Base-by-base conservation (phyloP, 1,140 invertebrate genomes). In the Drosophila arawakana region DNA sequence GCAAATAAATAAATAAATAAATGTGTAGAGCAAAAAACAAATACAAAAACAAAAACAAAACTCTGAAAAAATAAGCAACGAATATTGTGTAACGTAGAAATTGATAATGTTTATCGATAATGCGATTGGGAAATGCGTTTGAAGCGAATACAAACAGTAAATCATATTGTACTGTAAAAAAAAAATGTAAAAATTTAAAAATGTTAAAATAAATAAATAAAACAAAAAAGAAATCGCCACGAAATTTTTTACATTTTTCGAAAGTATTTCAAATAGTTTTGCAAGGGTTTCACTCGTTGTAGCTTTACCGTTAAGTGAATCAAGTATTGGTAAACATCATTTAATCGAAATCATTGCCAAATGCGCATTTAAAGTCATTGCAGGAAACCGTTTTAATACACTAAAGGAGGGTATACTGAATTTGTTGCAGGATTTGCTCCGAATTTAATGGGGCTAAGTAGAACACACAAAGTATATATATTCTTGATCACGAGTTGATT, bases 71-170 rank as follows among this genome's bases (percentile, higher is more conserved):
- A 11, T 18, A 10, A 11, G 10, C 25, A 46, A 10, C 21, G 18
- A 58, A 15, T 41, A 39, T 30, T 43, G 58, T 13, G 25, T 44
- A 60, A 39, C 39, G 52, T 43, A 63, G 54, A 70, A 60, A 55
- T 54, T 63, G 59, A 70, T 70, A 70, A 62, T 54, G 67, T 43
- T 49, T 70, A 13, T 52, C 44, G 62, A 54, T 65, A 65, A 52
- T 54, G 49, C 58, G 15, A 49, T 18, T 61, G 58, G n/a, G 15
- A 8, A 34, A 47, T 35, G 18, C 34, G 9, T 49, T 49, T 21
- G 7, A 5, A 34, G 6, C 4, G 11, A 35, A 35, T 8, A 43
- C 11, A 44, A 55, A 43, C 47, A 54, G 25, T 65, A 37, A 52
- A 57, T 18, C 7, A 62, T 9, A 18, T 47, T 18, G 21, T n/a